A percentile compares a stretch with the other conserved stretches of the same genome.
phyloP scores from a whole-genome alignment of 2,888 invertebrate genomes.

The Cryptophagus acutangulus region DNA sequence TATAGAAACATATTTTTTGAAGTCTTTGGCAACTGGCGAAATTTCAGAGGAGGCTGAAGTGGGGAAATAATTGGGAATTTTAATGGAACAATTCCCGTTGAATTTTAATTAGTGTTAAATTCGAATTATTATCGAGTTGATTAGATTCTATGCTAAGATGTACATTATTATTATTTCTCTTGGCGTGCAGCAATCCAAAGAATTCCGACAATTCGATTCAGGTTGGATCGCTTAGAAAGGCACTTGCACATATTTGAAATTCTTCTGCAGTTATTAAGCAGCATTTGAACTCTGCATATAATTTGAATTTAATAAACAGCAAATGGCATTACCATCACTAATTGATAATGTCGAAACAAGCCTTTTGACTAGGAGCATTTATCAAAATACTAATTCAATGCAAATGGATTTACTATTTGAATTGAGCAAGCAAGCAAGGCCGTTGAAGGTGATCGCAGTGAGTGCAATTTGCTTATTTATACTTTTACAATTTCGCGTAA shows the following conservation, averaged over 20 bases:
- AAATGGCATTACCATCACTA: no score
- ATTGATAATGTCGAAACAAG: no score
- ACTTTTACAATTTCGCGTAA: conserved; percentile 1
- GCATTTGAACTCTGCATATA: conserved; percentile 1
- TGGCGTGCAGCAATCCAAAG: conserved; percentile 6
- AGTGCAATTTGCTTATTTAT: conserved; percentile 20
- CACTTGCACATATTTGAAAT: conserved; percentile 7
- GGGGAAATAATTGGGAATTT: background rate
- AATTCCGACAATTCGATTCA: conserved; percentile 17
- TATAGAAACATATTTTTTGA: no score
- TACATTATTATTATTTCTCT: background rate
- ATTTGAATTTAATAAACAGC: background rate
- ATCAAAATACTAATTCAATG: background rate
- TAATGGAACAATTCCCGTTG: background rate
- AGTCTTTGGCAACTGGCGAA: no score
- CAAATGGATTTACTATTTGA: conserved; percentile 5
- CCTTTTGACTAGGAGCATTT: no score
- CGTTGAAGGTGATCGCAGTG: conserved; percentile 35
- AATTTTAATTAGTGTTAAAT: no score
- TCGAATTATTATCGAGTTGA: no score
- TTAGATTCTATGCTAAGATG: conserved; percentile 6
- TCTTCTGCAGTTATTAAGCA: conserved; percentile 3
- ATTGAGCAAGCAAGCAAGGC: conserved; percentile 27
- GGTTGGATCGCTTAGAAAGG: conserved; percentile 17
- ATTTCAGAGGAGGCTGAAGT: background rate